Conservation (phyloP, 2,113 vertebrate species). For the Ameiurus melas region DNA sequence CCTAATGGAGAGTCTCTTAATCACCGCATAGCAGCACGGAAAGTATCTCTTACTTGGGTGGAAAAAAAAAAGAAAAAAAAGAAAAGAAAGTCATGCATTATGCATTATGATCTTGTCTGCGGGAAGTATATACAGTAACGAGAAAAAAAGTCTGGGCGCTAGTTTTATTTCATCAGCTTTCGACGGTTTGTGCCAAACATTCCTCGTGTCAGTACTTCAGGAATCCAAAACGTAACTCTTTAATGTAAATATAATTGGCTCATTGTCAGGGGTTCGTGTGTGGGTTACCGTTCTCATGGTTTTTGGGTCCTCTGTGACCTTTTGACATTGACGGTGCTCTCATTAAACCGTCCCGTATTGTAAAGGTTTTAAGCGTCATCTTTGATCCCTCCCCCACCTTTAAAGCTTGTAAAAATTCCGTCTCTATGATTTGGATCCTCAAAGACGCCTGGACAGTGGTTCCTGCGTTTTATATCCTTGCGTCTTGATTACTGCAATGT, state of each 20-base stretch:
- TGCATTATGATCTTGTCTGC: conserved; percentile 21
- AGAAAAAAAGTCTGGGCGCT: background rate
- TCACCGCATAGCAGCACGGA: conserved; percentile 24
- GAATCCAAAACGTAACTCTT: background rate
- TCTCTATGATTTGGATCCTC: too few species aligned
- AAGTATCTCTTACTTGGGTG: conserved; percentile 17
- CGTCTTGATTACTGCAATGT: too few species aligned
- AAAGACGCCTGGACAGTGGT: too few species aligned
- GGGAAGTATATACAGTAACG: conserved; percentile 25
- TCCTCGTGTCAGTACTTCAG: background rate
- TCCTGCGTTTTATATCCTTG: too few species aligned
- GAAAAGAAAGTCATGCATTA: conserved; percentile 37
- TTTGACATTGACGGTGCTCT: too few species aligned
- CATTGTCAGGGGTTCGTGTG: background rate
- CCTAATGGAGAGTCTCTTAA: conserved; percentile 39
- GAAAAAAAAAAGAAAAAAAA: background rate
- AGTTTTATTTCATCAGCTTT: too few species aligned
- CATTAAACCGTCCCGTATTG: too few species aligned
- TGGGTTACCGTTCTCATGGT: background rate
- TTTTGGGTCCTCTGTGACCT: background rate
- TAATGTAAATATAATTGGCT: background rate
- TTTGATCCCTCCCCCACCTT: too few species aligned
- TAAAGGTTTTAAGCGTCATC: too few species aligned
- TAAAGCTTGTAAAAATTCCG: too few species aligned
- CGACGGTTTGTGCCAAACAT: background rate